Evolutionary conservation across 64 coral and sea anemone genomes (phyloP).

Genomic region (Porites australiensis): DNA sequence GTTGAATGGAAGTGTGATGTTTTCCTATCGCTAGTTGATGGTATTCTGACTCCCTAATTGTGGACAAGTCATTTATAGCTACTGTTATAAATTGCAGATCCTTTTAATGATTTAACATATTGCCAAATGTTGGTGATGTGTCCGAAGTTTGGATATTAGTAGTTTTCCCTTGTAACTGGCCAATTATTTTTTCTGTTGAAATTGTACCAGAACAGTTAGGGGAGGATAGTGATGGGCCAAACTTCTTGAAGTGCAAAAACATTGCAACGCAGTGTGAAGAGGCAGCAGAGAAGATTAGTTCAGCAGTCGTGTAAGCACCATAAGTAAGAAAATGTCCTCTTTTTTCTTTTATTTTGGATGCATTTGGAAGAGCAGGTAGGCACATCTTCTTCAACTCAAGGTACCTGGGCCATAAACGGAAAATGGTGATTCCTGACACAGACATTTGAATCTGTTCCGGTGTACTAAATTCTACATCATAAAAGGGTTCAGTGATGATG

Average conservation of each 20-base stretch:
- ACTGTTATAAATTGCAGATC: conserved; percentile 42
- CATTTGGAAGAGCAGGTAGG: conserved; percentile 14
- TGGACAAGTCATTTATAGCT: conserved; percentile 20
- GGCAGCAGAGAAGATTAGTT: conserved; percentile 46
- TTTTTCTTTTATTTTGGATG: conserved; percentile 12
- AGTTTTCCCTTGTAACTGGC: conserved; percentile 45
- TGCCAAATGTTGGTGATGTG: conserved; percentile 37
- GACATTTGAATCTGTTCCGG: conserved; percentile 24
- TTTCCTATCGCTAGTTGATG: conserved; percentile 10
- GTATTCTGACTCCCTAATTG: background rate
- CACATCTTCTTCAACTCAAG: conserved; percentile 3
- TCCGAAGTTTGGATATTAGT: conserved; percentile 26
- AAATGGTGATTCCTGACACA: conserved; percentile 41
- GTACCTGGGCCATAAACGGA: conserved; percentile 20
- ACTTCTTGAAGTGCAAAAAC: conserved; percentile 49
- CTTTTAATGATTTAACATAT: conserved; percentile 41
- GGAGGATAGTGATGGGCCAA: conserved; percentile 9
- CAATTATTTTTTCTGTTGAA: background rate
- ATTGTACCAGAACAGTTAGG: conserved; percentile 13
- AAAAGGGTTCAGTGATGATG: conserved; percentile 15
- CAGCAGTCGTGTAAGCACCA: conserved; percentile 48
- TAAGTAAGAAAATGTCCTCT: conserved; percentile 47
- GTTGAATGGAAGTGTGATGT: background rate
- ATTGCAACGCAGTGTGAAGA: conserved; percentile 44
- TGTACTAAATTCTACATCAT: background rate